Evolutionary conservation across 2,113 vertebrate species (phyloP).

Genomic region (Colinus virginianus): DNA sequence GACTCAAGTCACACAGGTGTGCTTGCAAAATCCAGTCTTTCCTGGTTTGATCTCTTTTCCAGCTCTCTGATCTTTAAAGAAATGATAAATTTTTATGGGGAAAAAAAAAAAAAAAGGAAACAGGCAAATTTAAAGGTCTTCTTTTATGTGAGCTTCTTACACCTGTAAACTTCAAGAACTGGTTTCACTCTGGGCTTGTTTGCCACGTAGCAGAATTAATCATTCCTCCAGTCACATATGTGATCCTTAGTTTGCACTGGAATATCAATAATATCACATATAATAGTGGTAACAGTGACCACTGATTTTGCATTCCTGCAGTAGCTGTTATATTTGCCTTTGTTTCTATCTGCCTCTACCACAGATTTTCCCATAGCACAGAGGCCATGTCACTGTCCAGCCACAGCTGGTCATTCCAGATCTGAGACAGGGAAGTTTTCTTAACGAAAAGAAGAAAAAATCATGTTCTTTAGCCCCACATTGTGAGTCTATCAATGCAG

Average conservation of each 20-base stretch:
- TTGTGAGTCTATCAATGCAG: neutral
- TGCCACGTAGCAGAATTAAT: neutral
- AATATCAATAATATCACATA: neutral
- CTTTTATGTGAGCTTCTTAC: neutral
- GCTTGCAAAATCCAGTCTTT: neutral
- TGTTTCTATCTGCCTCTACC: neutral
- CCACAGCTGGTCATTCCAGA: neutral
- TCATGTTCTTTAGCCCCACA: neutral
- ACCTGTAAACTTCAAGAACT: neutral
- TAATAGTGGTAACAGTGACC: neutral
- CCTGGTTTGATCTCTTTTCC: neutral
- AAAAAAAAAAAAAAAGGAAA: neutral
- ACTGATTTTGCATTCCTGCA: neutral
- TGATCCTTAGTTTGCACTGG: neutral
- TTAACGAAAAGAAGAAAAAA: neutral
- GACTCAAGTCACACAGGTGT: neutral
- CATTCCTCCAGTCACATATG: neutral
- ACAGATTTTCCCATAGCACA: neutral
- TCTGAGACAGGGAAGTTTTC: neutral
- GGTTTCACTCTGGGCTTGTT: neutral
- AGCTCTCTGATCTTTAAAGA: constrained; percentile 5
- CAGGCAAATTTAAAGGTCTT: neutral
- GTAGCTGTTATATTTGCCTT: neutral
- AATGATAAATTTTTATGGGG: neutral
- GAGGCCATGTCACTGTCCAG: neutral